Evolutionary conservation across 2,113 vertebrate genomes (phyloP), one percentile per base, ranked within the genome.

Genomic region (Monarcha castaneiventris): DNA sequence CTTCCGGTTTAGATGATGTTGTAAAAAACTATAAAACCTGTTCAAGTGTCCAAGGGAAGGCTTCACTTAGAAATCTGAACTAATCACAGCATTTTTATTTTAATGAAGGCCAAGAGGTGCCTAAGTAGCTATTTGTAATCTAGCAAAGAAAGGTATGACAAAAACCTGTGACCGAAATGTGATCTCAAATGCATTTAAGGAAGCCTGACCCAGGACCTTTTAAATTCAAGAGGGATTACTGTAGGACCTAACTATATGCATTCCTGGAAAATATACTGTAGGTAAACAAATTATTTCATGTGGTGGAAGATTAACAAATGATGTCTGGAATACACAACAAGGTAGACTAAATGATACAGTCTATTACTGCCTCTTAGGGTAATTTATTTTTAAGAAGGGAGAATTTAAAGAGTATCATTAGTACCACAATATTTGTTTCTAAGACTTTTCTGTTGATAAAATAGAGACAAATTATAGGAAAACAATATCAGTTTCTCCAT

Each of bases 401-500:
- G 55, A 67, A 63, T 77, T 90, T 90, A 55, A 77, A 87, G 43
- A 84, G 33, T 48, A 84, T 89, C 33, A 22, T 86, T 89, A 83
- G 37, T 84, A 83, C 66, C 32, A 23, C 46, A 66, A 9, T 93
- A 67, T 92, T 93, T 93, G 35, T 88, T 87, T 81, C 26, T 81
- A 35, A 66, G 82, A 76, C 20, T 68, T 93, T 92, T 63, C 66
- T 92, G 73, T 92, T 94, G 80, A 95, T 73, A 54, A 93, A 85
- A 58, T 16, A 67, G 25, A 44, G n/a, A 84, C 41, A 89, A 84
- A 51, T 75, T 46, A 15, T 58, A 76, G 41, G 44, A 82, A 72
- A 92, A 26, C 29, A 63, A 0, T 79, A 64, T 79, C 35, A 46
- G 21, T 72, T 94, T 87, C 32, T 75, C 44, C 48, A 8, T 20